phyloP scores from a whole-genome alignment of 2,113 vertebrate species.

The Burhinus oedicnemus region DNA sequence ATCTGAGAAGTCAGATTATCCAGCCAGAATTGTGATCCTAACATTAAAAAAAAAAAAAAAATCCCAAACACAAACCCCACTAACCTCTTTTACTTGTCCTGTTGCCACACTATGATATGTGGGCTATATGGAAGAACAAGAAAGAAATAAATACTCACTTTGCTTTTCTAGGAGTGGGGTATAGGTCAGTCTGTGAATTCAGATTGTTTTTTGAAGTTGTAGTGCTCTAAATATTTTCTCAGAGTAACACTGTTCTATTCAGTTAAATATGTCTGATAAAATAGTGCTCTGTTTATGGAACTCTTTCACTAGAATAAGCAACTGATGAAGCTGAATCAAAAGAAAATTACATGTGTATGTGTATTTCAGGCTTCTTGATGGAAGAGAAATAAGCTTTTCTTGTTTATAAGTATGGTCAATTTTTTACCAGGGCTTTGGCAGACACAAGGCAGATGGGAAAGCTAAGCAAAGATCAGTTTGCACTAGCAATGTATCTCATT shows the following conservation, averaged over 20 bases:
- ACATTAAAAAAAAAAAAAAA: not conserved
- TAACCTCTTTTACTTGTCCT: not conserved
- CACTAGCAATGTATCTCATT: slow-evolving; percentile 95
- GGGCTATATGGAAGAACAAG: not conserved
- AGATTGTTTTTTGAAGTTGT: not conserved
- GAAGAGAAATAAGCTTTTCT: not conserved
- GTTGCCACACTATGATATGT: not conserved
- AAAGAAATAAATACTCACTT: not conserved
- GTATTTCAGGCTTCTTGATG: not conserved
- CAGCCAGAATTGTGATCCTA: not conserved
- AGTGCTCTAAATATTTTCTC: not conserved
- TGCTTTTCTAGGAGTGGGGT: not conserved
- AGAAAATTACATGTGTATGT: rapidly evolving
- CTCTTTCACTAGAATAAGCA: not conserved
- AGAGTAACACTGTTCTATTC: not conserved
- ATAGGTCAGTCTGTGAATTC: not conserved
- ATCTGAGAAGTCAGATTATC: not conserved
- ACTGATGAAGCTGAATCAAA: not conserved
- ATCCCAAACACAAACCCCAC: not conserved
- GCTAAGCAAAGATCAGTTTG: slow-evolving; percentile 93
- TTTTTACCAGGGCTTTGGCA: slow-evolving; percentile 87
- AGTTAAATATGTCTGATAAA: not conserved
- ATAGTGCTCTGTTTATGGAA: not conserved
- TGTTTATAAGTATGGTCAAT: not conserved
- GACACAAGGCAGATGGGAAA: slow-evolving; percentile 95